Percentiles rank a stretch among this genome's conserved stretches.
These are phyloP conservation scores for Agriopis aurantiaria DNA, from an alignment of 2,888 invertebrate genomes.

Conservation along the genomic window DNA sequence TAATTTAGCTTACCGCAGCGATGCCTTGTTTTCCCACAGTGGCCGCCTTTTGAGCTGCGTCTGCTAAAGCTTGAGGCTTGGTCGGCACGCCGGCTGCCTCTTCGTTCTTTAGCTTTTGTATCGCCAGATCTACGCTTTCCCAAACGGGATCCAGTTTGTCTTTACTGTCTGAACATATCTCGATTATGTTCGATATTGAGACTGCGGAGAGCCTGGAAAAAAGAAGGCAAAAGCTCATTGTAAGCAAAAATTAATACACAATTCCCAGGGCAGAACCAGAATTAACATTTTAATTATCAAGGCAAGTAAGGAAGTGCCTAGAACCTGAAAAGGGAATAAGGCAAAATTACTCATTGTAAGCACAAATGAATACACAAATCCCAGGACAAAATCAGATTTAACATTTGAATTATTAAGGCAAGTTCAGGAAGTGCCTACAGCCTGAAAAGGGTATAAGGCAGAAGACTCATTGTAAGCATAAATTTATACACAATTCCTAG, in stretches of 20 bases:
- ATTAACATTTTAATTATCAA: too few species aligned
- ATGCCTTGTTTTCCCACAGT: slow-evolving; percentile 62
- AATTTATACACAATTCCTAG: too few species aligned
- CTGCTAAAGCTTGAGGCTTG: slow-evolving; percentile 57
- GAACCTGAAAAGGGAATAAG: too few species aligned
- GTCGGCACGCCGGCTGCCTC: slow-evolving; percentile 68
- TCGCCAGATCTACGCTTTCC: slow-evolving; percentile 60
- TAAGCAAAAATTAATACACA: not conserved
- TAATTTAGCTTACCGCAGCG: slow-evolving; percentile 68
- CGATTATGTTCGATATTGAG: slow-evolving; percentile 70
- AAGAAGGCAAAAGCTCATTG: not conserved
- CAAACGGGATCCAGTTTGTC: slow-evolving; percentile 63
- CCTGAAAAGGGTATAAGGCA: too few species aligned
- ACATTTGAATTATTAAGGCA: too few species aligned
- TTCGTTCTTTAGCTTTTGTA: slow-evolving; percentile 59
- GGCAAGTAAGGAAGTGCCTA: too few species aligned
- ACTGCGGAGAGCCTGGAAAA: slow-evolving; percentile 70
- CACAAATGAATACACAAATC: too few species aligned
- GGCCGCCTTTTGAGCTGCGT: slow-evolving; percentile 65
- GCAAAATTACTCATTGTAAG: too few species aligned
- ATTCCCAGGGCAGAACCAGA: too few species aligned
- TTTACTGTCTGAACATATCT: slow-evolving; percentile 65
- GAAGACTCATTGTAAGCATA: too few species aligned
- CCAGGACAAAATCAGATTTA: too few species aligned
- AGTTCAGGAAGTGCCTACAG: too few species aligned